Evolutionary conservation across 2,797 vertebrate genomes (phyloP).

Genomic region (Danio jaintianensis): DNA sequence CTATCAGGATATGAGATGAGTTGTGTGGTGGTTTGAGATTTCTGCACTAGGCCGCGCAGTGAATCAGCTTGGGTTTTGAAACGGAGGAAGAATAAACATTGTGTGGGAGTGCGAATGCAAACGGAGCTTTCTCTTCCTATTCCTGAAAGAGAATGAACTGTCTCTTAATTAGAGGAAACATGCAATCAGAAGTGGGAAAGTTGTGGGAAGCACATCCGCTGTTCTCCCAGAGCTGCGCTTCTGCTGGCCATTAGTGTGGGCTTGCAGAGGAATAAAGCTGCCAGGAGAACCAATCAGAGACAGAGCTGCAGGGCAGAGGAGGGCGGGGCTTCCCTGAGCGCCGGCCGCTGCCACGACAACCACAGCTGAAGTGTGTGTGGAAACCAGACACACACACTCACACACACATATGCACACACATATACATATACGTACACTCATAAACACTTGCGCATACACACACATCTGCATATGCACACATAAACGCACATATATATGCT

Average conservation of each 20-base stretch:
- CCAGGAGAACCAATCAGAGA: conserved; percentile 60
- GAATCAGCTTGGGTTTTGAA: conserved; percentile 42
- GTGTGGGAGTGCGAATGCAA: conserved; percentile 17
- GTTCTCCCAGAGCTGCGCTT: not conserved
- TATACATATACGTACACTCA: too few relatives aligned
- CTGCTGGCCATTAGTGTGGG: conserved; percentile 62
- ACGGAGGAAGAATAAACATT: conserved; percentile 31
- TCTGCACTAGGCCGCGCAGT: conserved; percentile 23
- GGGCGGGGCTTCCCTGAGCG: conserved; percentile 35
- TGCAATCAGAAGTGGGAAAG: conserved; percentile 60
- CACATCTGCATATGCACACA: too few relatives aligned
- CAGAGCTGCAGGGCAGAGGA: conserved; percentile 54
- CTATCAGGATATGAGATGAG: too few relatives aligned
- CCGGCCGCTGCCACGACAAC: conserved; percentile 34
- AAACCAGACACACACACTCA: too few relatives aligned
- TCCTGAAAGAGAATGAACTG: conserved; percentile 41
- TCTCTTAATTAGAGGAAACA: conserved; percentile 56
- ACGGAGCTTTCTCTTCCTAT: conserved; percentile 36
- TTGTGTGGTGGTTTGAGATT: not conserved
- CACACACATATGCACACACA: too few relatives aligned
- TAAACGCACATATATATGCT: too few relatives aligned
- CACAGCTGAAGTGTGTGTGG: not conserved
- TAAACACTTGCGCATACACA: too few relatives aligned
- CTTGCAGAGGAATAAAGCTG: conserved; percentile 49
- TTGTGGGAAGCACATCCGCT: conserved; percentile 56